Base-by-base conservation (phyloP, 1,140 invertebrate species). In the Zaprionus gabonicus region DNA sequence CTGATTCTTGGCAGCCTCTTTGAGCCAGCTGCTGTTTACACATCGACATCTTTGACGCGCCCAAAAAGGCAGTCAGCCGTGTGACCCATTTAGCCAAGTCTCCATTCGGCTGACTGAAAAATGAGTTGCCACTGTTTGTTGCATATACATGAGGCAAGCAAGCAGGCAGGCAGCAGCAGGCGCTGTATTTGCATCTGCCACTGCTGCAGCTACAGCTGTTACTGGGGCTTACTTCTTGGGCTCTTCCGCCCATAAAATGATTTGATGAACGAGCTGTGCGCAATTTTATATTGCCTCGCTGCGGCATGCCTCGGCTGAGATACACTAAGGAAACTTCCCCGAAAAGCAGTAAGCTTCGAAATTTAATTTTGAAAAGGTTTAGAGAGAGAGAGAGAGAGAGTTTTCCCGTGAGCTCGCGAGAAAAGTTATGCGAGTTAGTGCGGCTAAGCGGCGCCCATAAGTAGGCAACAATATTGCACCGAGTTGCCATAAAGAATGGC, bases 21-120 rank as follows among this genome's bases (percentile, higher is more conserved):
- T 41, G 49, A 66, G 59, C 44, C 57, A 56, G 74, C 53, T 75
- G 65, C 76, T 75, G 66, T 71, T 76, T 76, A 72, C 74, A 76
- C 78, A 78, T 84, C 81, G 84, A 85, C 82, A 76, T 84, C 84
- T 84, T 87, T 90, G 85, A 84, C 85, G 78, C 81, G 81, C 81
- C 79, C 78, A 84, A 91, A 85, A 90, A 90, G 82, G 81, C 85
- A 85, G 82, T 90, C 86, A 91, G 80, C 82, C 82, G 86, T 82
- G 71, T 90, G 85, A 91, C 85, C 85, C 86, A 90, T 91, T 91
- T 91, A 79, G 70, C 46, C 51, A 82, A 74, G 76, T 71, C 64
- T 72, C 49, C 60, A 53, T 23, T 44, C 65, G 20, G 51, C 75
- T 59, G 53, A 53, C 58, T 72, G 44, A 87, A 82, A 76, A 76